Conservation (phyloP, 2,113 vertebrate species). For the Tachuris rubrigastra region DNA sequence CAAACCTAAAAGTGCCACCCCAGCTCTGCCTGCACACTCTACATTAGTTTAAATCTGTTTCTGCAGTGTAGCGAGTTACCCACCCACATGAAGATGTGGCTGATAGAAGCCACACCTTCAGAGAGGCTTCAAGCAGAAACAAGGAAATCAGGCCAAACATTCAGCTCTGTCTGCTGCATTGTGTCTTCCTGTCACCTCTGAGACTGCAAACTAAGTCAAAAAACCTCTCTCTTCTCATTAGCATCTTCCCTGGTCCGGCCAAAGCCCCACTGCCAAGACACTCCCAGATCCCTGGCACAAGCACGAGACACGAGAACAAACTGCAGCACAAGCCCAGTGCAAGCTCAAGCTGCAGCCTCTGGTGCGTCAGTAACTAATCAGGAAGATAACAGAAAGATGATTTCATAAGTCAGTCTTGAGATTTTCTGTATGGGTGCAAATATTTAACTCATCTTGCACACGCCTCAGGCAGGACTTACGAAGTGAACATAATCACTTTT, state of each 20-base stretch:
- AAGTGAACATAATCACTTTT: not conserved
- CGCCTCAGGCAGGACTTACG: not conserved
- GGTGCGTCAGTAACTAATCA: not conserved
- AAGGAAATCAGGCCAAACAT: not conserved
- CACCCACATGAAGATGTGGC: not conserved
- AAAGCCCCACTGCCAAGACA: not conserved
- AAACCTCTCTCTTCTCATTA: not conserved
- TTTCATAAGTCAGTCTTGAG: not conserved
- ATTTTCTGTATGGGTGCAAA: not conserved
- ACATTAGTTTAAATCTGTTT: not conserved
- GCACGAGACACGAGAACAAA: not conserved
- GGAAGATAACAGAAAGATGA: not conserved
- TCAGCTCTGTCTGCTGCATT: not conserved
- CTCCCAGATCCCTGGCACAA: rapidly evolving
- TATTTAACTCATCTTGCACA: not conserved
- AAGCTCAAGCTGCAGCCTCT: not conserved
- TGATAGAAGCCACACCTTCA: conserved; percentile 22
- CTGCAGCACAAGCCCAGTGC: not conserved
- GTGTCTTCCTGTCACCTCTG: not conserved
- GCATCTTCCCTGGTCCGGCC: rapidly evolving
- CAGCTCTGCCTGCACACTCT: not conserved
- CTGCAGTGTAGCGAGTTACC: not conserved
- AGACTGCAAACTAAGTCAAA: not conserved
- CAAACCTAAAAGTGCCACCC: not conserved
- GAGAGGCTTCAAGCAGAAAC: conserved; percentile 14